Percentiles rank a stretch among this genome's conserved stretches.
Evolutionary conservation across 2,113 vertebrate genomes (phyloP).

Genomic region (Varanus salvator): DNA sequence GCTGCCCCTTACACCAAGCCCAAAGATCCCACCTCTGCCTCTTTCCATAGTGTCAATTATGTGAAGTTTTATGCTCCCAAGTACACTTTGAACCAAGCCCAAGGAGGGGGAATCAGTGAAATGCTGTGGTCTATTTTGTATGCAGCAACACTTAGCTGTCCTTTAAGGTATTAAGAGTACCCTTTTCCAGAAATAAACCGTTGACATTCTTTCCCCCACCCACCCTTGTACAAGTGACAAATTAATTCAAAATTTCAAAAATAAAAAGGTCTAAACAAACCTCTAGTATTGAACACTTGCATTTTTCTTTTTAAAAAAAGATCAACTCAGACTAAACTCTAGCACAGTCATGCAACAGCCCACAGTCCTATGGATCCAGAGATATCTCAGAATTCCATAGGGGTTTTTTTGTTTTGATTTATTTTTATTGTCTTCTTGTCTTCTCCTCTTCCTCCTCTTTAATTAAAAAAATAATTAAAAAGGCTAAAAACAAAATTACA

Average conservation of each 20-base stretch:
- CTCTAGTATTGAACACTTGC: slow-evolving; percentile 81
- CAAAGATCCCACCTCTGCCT: neutral
- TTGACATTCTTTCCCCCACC: slow-evolving; percentile 60
- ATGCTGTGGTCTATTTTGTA: neutral
- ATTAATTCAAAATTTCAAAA: slow-evolving; percentile 70
- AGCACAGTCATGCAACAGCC: slow-evolving; percentile 85
- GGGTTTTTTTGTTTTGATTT: slow-evolving; percentile 4
- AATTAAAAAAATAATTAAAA: slow-evolving; percentile 58
- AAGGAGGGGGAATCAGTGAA: neutral
- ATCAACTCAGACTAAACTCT: slow-evolving; percentile 85
- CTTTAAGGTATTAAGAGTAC: slow-evolving; percentile 76
- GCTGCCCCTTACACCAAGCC: neutral
- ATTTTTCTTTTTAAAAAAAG: slow-evolving; percentile 75
- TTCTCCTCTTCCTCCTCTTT: slow-evolving; percentile 60
- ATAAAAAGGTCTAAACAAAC: slow-evolving; percentile 79
- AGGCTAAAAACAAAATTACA: slow-evolving; percentile 65
- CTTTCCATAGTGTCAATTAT: neutral
- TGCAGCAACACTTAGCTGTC: slow-evolving; percentile 72
- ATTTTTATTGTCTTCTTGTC: slow-evolving; percentile 45
- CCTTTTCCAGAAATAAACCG: slow-evolving; percentile 69
- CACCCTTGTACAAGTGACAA: slow-evolving; percentile 68
- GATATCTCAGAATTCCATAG: slow-evolving; percentile 58
- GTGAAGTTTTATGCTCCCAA: neutral
- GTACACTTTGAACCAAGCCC: neutral
- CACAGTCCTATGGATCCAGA: slow-evolving; percentile 69